Base-by-base conservation (phyloP, 2,888 invertebrate species). In the Drosophila prostipennis region DNA sequence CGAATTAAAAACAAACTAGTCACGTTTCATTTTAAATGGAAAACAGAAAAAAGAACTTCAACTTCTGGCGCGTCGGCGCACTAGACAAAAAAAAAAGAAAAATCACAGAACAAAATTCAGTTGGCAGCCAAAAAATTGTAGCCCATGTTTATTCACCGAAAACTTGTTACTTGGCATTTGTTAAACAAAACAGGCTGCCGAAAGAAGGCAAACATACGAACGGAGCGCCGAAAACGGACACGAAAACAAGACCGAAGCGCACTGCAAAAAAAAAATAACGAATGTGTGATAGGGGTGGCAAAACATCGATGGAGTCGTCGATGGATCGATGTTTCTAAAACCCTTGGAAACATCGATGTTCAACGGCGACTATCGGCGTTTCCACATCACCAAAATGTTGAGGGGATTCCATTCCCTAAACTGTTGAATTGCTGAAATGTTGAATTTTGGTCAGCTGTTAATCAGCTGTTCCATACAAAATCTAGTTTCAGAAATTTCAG, bases 1-100 rank as follows among this genome's bases (percentile, higher is more conserved):
- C 76, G 73, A 80, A 82, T 85, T 76, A 78, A 79, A 80, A 79
- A 74, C 70, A 80, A 85, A 82, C 81, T 75, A 74, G 85, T 82
- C 81, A 82, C 81, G 81, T 85, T 84, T 81, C 63, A 65, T 64
- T 61, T 69, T 48, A 45, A 39, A 45, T 13, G 43, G 16, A 34
- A 32, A 52, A 53, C 63, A 63, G 16, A 42, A 36, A 49, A 51
- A 36, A 19, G 19, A 23, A 23, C 13, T 29, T 43, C 23, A 39
- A n/a, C 32, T 55, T 48, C 48, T 34, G 16, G 34, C 40, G 57
- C 53, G 53, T n/a, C 53, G 32, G 53, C 57, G 57, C 57, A 57
- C 37, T 53, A 5, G 7, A 29, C 8, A 16, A 29, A 39, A 57
- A 53, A 40, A 6, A 13, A 29, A 57, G 39, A 39, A 6, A 13